Evolutionary conservation across 2,797 vertebrate genomes (phyloP).

Genomic region (Cynopterus sphinx): DNA sequence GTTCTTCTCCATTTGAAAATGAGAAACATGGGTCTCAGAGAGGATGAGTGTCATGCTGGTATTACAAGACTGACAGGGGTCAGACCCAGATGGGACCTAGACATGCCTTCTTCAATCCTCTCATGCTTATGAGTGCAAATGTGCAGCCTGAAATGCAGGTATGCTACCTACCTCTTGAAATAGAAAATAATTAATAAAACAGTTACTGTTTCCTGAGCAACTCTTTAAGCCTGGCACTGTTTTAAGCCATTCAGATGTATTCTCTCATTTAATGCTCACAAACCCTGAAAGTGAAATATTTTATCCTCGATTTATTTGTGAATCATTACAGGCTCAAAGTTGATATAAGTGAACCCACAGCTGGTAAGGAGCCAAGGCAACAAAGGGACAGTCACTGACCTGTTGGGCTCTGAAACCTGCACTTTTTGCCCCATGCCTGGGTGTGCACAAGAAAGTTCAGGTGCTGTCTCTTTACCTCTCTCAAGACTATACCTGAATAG

Average conservation of each 20-base stretch:
- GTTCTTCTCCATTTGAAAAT: background rate
- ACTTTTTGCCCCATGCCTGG: rapidly evolving
- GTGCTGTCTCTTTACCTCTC: background rate
- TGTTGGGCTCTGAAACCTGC: background rate
- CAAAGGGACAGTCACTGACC: rapidly evolving
- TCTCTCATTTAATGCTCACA: constrained; percentile 24
- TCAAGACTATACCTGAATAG: background rate
- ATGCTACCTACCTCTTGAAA: background rate
- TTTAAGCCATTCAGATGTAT: constrained; percentile 32
- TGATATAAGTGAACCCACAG: background rate
- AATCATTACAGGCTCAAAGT: background rate
- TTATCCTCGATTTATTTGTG: background rate
- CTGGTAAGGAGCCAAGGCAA: rapidly evolving
- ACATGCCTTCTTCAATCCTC: background rate
- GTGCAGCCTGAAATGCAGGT: background rate
- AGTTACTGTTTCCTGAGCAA: background rate
- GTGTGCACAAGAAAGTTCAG: too few relatives aligned
- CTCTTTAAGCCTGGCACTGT: background rate
- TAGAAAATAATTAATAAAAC: background rate
- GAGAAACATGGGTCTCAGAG: background rate
- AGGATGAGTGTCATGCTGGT: background rate
- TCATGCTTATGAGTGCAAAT: background rate
- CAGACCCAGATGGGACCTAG: background rate
- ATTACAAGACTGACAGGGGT: too few relatives aligned
- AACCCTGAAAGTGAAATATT: background rate